Evolutionary conservation across 2,888 invertebrate species (phyloP).

Genomic region (Ichneumoninae sp.): DNA sequence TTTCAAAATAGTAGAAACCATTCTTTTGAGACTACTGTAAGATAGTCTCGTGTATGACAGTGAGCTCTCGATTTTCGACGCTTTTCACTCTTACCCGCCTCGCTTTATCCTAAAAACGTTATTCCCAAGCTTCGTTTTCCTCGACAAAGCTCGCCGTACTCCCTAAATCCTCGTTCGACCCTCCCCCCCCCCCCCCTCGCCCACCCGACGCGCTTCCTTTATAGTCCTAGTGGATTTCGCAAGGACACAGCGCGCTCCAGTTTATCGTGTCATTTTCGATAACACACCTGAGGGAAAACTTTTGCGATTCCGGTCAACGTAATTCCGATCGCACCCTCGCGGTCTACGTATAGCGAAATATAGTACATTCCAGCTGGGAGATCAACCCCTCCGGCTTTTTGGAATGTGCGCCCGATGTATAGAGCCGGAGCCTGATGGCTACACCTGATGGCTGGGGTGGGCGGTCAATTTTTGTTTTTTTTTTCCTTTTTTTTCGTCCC

Average conservation of each 20-base stretch:
- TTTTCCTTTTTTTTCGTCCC: background rate
- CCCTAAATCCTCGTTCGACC: background rate
- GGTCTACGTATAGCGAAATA: background rate
- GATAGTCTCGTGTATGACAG: background rate
- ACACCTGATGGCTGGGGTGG: background rate
- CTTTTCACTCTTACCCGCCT: background rate
- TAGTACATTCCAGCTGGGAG: conserved; percentile 21
- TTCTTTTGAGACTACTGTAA: background rate
- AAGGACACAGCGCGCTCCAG: background rate
- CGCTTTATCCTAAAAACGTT: background rate
- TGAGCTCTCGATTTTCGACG: background rate
- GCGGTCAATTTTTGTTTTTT: background rate
- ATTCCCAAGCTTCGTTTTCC: background rate
- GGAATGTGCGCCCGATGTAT: conserved; percentile 33
- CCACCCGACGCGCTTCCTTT: background rate
- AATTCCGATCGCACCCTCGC: conserved; percentile 42
- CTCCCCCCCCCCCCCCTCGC: background rate
- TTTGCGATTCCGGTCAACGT: conserved; percentile 60
- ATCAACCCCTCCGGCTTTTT: conserved; percentile 33
- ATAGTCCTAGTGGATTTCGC: conserved; percentile 26
- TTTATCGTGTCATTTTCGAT: conserved; percentile 53
- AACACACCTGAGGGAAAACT: conserved; percentile 43
- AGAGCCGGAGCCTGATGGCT: conserved; percentile 8
- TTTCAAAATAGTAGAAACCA: background rate
- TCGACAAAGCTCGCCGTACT: background rate